phyloP scores from a whole-genome alignment of 2,888 invertebrate species.

The Caenorhabditis macrosperma region DNA sequence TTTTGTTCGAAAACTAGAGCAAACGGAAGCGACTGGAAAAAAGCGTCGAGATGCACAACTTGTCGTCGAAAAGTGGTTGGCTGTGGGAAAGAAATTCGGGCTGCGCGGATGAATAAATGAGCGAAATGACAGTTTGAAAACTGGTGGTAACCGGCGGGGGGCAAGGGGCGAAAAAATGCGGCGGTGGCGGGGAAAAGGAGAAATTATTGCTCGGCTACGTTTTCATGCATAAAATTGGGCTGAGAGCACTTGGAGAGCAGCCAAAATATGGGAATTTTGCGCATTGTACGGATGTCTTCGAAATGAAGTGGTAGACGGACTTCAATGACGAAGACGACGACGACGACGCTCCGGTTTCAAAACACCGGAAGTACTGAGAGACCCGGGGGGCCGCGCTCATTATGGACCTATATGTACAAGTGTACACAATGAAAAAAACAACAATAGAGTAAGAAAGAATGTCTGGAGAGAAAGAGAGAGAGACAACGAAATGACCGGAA shows the following conservation, averaged over 20 bases:
- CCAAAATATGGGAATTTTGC: slow-evolving; percentile 21
- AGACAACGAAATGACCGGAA: slow-evolving; percentile 30
- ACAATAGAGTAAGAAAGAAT: neutral
- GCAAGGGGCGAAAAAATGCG: slow-evolving; percentile 25
- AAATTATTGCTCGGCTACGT: slow-evolving; percentile 31
- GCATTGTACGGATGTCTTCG: slow-evolving; percentile 51
- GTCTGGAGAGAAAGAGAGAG: neutral
- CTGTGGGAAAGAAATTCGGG: no score
- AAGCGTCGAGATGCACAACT: neutral
- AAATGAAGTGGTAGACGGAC: slow-evolving; percentile 43
- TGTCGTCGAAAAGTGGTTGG: no score
- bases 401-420: slow-evolving; percentile 27
- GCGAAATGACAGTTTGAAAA: slow-evolving; percentile 42
- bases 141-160: slow-evolving; percentile 3
- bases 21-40: slow-evolving; percentile 1
- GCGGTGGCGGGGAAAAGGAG: neutral
- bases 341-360: slow-evolving; percentile 56
- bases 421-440: slow-evolving; percentile 19
- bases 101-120: neutral
- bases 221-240: slow-evolving; percentile 49
- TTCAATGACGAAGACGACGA: no score
- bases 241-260: slow-evolving; percentile 18
- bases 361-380: slow-evolving; percentile 48
- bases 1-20: slow-evolving; percentile 22
- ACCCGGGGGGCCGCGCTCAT: slow-evolving; percentile 36